A percentile compares a stretch with the other conserved stretches of the same genome.
Conservation (phyloP, 2,797 vertebrate species). For the Onychomys arenicola region DNA sequence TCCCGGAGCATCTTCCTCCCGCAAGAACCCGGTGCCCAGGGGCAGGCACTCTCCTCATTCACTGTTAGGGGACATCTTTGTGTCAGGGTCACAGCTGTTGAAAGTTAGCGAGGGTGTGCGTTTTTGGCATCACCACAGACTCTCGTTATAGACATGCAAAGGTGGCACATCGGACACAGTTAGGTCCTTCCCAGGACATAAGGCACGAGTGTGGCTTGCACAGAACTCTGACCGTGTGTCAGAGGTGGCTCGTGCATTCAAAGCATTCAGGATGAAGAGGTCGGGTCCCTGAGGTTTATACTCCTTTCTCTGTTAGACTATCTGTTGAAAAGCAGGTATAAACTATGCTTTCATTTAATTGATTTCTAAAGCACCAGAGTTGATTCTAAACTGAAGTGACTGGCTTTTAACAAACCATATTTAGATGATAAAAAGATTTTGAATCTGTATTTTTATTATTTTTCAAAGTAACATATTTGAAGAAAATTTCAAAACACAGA, state of each 20-base stretch:
- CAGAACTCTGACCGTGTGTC: neutral
- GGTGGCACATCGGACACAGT: neutral
- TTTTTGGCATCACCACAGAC: conserved; percentile 18
- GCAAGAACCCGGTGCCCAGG: neutral
- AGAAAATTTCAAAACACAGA: neutral
- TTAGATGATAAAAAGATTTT: conserved; percentile 42
- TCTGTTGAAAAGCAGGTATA: conserved; percentile 17
- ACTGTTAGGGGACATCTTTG: conserved; percentile 1
- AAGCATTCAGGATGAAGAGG: neutral
- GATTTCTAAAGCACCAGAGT: conserved; percentile 40
- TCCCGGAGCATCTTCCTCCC: neutral
- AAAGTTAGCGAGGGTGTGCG: neutral
- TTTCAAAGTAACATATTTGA: conserved; percentile 30
- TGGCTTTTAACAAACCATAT: neutral
- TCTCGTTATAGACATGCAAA: neutral
- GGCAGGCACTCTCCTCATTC: neutral
- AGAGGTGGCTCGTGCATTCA: neutral
- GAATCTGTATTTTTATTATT: conserved; percentile 56
- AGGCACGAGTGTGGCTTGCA: neutral
- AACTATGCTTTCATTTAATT: neutral
- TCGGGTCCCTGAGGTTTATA: neutral
- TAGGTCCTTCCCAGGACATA: neutral
- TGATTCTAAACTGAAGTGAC: conserved; percentile 12
- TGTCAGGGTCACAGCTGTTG: neutral
- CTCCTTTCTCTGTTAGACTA: neutral